Conservation (phyloP, 2,113 vertebrate genomes). For the Chrysemys picta region DNA sequence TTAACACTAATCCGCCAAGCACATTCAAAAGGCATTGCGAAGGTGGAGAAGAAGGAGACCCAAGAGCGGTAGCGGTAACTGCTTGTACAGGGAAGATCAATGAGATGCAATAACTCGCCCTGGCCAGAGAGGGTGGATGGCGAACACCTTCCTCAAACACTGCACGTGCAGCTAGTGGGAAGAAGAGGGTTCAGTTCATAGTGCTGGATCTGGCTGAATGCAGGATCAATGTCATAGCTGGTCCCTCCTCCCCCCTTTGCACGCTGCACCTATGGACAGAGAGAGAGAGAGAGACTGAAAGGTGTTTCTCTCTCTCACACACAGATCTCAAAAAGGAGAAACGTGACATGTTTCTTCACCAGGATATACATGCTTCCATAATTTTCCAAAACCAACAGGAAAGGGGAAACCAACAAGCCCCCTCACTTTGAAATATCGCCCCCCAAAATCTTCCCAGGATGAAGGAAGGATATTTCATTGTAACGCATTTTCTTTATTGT, state of each 20-base stretch:
- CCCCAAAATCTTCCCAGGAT: background rate
- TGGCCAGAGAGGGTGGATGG: conserved; percentile 19
- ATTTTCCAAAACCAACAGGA: background rate
- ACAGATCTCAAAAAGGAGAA: conserved; percentile 8
- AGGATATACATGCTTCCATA: background rate
- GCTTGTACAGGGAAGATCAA: background rate
- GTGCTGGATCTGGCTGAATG: background rate
- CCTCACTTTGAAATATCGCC: background rate
- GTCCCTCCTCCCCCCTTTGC: background rate
- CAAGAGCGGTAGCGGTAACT: background rate
- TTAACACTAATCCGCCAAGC: background rate
- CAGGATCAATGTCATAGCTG: background rate
- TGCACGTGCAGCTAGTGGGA: background rate
- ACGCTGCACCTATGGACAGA: background rate
- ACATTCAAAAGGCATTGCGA: background rate
- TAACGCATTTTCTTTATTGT: background rate
- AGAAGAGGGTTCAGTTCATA: background rate
- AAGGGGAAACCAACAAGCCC: background rate
- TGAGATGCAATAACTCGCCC: conserved; percentile 1
- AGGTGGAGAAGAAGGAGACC: background rate
- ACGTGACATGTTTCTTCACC: conserved; percentile 10
- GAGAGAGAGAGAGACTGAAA: background rate
- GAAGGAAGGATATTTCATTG: background rate
- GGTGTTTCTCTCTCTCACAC: background rate
- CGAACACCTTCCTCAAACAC: background rate